These are phyloP conservation scores for Subanguina moxae DNA, from an alignment of 1,140 invertebrate species.

Conservation along the genomic window DNA sequence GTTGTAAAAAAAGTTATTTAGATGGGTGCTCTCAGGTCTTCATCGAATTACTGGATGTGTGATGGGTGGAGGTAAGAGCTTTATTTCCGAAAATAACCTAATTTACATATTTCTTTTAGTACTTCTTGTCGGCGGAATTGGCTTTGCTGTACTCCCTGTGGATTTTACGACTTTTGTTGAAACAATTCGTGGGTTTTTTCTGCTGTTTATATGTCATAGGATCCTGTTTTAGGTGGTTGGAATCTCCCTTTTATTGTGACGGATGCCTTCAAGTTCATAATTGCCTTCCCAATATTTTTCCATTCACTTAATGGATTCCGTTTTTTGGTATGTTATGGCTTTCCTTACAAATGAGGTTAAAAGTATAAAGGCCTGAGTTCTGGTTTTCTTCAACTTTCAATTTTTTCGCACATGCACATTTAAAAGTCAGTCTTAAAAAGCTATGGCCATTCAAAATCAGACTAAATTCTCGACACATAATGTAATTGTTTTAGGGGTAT, in stretches of 20 bases:
- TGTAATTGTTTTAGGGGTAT: conserved; percentile 32
- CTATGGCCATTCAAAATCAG: no score
- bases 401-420: no score
- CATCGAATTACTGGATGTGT: conserved; percentile 47
- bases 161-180: conserved; percentile 51
- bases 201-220: background rate
- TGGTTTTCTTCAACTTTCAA: no score
- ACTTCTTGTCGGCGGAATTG: conserved; percentile 44
- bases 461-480: background rate
- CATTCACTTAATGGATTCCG: conserved; percentile 50
- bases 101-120: conserved; percentile 14
- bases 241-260: conserved; percentile 31
- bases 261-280: conserved; percentile 47
- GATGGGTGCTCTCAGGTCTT: conserved; percentile 43
- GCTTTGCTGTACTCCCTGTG: conserved; percentile 43
- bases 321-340: conserved; percentile 43
- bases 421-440: no score
- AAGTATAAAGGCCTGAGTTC: no score
- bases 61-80: conserved; percentile 39
- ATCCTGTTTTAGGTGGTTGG: no score
- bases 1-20: conserved; percentile 15
- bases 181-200: conserved; percentile 34
- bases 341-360: no score
- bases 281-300: conserved; percentile 52
- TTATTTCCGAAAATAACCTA: background rate